Base-by-base conservation (phyloP, 1,140 invertebrate genomes). In the Protaetia brevitarsis region DNA sequence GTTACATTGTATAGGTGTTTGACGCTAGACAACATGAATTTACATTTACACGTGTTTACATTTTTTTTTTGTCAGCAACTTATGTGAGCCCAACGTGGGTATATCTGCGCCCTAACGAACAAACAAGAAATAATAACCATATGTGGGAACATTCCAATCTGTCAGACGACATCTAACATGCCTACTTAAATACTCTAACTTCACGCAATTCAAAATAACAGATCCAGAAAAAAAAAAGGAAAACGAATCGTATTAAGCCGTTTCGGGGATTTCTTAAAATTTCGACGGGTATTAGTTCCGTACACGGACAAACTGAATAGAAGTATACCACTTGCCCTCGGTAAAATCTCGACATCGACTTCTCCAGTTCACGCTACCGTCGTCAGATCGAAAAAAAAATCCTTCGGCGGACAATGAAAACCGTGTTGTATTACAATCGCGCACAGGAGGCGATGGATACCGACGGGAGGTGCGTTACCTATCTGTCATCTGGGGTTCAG, bases 231-330 rank as follows among this genome's bases (percentile, higher is more conserved):
- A 51, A n/a, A 21, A 51, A 51, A 3, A 2, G 16, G 8, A 23
- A 51, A 21, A 51, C 41, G 41, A 51, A 51, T 51, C 41, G 16
- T 51, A 51, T 51, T 51, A 51, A 51, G 4, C 21, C 41, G 41
- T 51, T 51, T 26, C 13, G 26, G 19, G 11, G 30, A 34, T 27
- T 64, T 64, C n/a, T 19, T 66, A 66, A 67, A 71, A 68, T 51
- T 51, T 72, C 68, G 72, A 71, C 72, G 71, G 72, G 68, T 71
- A 73, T 73, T 73, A 73, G 70, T 70, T 71, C 66, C 72, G 56
- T 69, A 73, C 72, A 73, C 69, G 68, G 67, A 65, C 64, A 59
- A 64, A 70, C 57, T 45, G 67, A 70, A 23, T 51, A 8, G 19
- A n/a, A 51, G 26, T 23, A 51, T 51, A 70, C 67, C 13, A 51